phyloP scores from a whole-genome alignment of 2,113 vertebrate genomes.

The Leucoraja erinaceus region DNA sequence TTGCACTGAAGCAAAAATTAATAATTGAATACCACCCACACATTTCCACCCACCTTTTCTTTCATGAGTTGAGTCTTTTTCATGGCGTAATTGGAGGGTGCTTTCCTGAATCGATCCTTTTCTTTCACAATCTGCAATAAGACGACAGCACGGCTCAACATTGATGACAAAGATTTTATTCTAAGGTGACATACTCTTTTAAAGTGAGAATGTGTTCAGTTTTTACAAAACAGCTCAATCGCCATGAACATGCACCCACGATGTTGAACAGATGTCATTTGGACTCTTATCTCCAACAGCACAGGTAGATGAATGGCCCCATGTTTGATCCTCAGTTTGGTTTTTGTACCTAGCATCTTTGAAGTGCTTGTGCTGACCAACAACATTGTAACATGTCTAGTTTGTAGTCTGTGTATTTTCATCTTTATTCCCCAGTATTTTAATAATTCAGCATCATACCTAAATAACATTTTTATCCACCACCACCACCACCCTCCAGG shows the following conservation, averaged over 20 bases:
- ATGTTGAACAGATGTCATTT: neutral
- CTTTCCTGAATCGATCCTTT: conserved; percentile 93
- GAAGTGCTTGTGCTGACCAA: neutral
- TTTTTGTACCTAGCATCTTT: neutral
- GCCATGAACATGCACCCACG: neutral
- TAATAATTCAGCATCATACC: neutral
- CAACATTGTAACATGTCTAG: neutral
- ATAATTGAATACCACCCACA: conserved; percentile 4
- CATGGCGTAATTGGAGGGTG: conserved; percentile 96
- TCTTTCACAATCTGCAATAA: conserved; percentile 88
- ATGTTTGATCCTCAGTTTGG: neutral
- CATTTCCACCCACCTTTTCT: conserved; percentile 75
- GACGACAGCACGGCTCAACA: neutral
- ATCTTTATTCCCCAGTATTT: neutral
- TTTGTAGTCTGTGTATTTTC: neutral
- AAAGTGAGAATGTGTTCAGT: neutral
- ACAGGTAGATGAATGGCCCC: neutral
- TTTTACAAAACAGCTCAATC: neutral
- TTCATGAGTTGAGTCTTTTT: conserved; percentile 95
- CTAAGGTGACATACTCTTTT: neutral
- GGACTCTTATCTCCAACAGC: neutral
- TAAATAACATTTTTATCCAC: no score
- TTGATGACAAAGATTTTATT: neutral
- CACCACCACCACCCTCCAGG: no score
- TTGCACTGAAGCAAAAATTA: no score